Percentiles rank a stretch among this genome's conserved stretches.
Conservation (phyloP, 2,797 vertebrate genomes). For the Sciurus carolinensis region DNA sequence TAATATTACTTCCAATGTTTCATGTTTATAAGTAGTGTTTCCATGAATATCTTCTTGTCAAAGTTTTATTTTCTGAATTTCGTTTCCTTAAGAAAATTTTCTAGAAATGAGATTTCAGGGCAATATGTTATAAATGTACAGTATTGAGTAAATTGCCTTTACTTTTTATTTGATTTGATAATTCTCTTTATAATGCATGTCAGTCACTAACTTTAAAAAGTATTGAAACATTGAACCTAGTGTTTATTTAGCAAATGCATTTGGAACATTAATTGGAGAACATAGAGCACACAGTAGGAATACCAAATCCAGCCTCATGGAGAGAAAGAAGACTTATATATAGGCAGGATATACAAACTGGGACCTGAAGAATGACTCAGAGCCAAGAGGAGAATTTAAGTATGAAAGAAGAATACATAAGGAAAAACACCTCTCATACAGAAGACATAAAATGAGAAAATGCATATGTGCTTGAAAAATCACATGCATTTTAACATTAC, state of each 20-base stretch:
- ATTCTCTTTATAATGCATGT: neutral
- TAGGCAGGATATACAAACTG: neutral
- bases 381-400: neutral
- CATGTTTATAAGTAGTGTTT: neutral
- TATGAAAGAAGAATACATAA: neutral
- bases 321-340: neutral
- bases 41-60: neutral
- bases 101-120: neutral
- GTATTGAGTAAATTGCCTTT: neutral
- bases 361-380: neutral
- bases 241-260: neutral
- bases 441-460: constrained; percentile 13
- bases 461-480: neutral
- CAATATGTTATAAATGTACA: neutral
- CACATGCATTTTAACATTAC: neutral
- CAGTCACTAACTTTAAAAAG: constrained; percentile 29
- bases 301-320: neutral
- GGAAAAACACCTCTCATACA: neutral
- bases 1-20: neutral
- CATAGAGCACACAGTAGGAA: neutral
- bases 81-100: constrained; percentile 25
- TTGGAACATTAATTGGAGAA: neutral
- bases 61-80: constrained; percentile 53
- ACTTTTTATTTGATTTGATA: neutral
- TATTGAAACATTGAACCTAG: neutral